Base-by-base conservation (phyloP, 2,888 invertebrate species). In the Nomada ferruginata region DNA sequence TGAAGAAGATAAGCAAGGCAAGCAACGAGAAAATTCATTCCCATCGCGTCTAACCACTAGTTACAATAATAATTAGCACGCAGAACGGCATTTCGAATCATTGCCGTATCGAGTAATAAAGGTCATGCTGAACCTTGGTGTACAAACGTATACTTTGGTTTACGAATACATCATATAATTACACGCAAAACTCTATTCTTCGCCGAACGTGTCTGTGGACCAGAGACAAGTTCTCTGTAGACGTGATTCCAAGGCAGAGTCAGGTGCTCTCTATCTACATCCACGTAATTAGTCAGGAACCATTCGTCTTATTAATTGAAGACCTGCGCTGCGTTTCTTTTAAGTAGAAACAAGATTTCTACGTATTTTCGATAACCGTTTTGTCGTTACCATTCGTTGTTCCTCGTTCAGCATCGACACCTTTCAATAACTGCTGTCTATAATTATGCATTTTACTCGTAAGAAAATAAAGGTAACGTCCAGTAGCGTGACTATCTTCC, bases 121-220 rank as follows among this genome's bases (percentile, higher is more conserved):
- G 82, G 73, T 77, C 82, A 68, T 71, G 75, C 73, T 57, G 65
- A 70, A 80, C 55, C 81, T 66, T 82, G 74, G 83, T 76, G 78
- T 82, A 64, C 26, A 90, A 90, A 87, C 87, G 83, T 90, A 90
- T 87, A 90, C 90, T 90, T 90, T 90, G 90, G 90, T 90, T 89
- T 90, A 87, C 86, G 89, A 90, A 90, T 90, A 90, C 83, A 82
- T 81, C 81, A 85, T 79, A 80, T 82, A 86, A 86, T 87, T 75
- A 76, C 76, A 71, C 74, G 55, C 50, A 76, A 64, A 52, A 59
- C 68, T 69, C 73, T 63, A 42, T 78, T 76, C n/a, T 65, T 55
- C 26, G 53, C 47, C 36, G 68, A n/a, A 68, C 74, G 52, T 68
- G 65, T 61, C 50, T 36, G 26, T 57, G 44, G 29, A 55, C 52